Conservation (phyloP, 2,113 vertebrate species). For the Malaclemys terrapin region DNA sequence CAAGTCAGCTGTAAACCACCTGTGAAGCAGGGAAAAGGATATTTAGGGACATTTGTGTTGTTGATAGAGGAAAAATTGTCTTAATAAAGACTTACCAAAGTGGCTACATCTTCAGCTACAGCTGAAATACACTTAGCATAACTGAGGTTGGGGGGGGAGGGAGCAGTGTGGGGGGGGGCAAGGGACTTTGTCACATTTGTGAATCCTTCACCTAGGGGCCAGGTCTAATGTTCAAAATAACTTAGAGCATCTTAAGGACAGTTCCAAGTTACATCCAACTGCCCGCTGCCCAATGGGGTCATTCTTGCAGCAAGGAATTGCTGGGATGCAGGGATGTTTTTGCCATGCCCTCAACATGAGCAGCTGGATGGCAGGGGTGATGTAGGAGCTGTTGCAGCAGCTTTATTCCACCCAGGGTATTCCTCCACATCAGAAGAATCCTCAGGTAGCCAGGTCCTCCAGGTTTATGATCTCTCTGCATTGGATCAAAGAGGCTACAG, state of each 20-base stretch:
- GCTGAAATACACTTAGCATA: neutral
- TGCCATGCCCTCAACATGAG: neutral
- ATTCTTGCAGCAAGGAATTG: neutral
- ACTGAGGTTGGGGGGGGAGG: neutral
- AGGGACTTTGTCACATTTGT: neutral
- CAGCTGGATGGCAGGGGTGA: neutral
- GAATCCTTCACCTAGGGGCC: neutral
- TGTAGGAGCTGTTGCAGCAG: neutral
- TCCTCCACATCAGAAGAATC: neutral
- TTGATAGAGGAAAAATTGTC: neutral
- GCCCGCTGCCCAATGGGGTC: neutral
- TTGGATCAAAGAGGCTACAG: neutral
- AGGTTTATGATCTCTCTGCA: neutral
- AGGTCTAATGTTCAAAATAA: neutral
- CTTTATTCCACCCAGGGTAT: neutral
- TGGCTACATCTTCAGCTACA: neutral
- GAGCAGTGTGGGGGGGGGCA: neutral
- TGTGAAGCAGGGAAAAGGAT: neutral
- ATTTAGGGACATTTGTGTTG: neutral
- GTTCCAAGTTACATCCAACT: neutral
- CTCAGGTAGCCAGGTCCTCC: neutral
- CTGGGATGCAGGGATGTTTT: neutral
- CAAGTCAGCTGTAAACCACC: neutral
- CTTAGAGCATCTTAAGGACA: neutral
- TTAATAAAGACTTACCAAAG: neutral